Evolutionary conservation across 2,888 invertebrate species (phyloP), one percentile per base, ranked within the genome.

Genomic region (Netelia inedita): DNA sequence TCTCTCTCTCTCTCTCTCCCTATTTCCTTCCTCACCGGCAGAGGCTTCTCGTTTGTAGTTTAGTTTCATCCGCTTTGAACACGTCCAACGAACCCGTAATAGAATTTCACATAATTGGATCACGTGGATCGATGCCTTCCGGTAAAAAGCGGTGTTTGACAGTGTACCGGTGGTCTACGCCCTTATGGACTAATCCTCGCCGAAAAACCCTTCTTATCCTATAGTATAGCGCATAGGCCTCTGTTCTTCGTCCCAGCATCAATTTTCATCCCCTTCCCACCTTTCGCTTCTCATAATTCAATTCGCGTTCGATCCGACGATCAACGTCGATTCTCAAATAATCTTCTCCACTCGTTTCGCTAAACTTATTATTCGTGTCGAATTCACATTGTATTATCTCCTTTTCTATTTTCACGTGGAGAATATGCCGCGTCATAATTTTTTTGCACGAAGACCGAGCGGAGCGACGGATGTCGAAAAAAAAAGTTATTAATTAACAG

Each of bases 51-150:
- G 82, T 85, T 74, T 57, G 69, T 74, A 79, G 81, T 85, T 82
- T 74, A 82, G 84, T 79, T 82, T 81, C 78, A 81, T 85, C 81
- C 84, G 73, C 78, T 81, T 81, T 79, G 81, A 85, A 81, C 83
- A 83, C 85, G 83, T 84, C 69, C 84, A 84, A 79, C 83, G 86
- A 79, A 79, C 82, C 83, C 84, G 82, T 87, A 87, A 86, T 86
- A 85, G 84, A 86, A 87, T 87, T 87, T 86, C 80, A 82, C 84
- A 76, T 87, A 87, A 87, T 87, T 86, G 87, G 86, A 87, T 87
- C 87, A 87, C 82, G 79, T 75, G 82, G 86, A 84, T 87, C 87
- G 86, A 87, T 87, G 87, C 83, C 28, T 83, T 86, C 84, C 80
- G 83, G 85, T 83, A 79, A 85, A 85, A 86, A 80, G 78, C 82